These are phyloP conservation scores for Perizoma flavofasciatum DNA, from an alignment of 2,888 invertebrate species.

Conservation along the genomic window DNA sequence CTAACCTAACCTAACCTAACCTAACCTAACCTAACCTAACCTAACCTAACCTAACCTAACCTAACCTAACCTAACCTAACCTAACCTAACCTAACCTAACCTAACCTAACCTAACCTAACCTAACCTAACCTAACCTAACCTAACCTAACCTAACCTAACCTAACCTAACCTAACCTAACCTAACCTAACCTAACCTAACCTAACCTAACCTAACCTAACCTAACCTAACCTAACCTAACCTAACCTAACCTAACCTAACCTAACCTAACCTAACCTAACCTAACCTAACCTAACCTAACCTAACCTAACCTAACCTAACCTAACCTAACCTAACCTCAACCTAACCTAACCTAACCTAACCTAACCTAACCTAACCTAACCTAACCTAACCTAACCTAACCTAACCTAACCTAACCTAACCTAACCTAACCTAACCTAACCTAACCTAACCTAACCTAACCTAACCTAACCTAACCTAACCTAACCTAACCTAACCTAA, in stretches of 20 bases:
- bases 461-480: conserved; percentile 32
- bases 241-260: conserved; percentile 41
- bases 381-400: conserved; percentile 34
- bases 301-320: conserved; percentile 34
- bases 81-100: conserved; percentile 38
- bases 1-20: conserved; percentile 31
- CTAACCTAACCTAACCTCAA: conserved; percentile 33
- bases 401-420: conserved; percentile 33
- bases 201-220: conserved; percentile 38
- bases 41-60: conserved; percentile 33
- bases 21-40: conserved; percentile 31
- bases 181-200: conserved; percentile 39
- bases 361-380: conserved; percentile 33
- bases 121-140: too few relatives aligned
- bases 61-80: conserved; percentile 37
- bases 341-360: conserved; percentile 34
- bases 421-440: conserved; percentile 30
- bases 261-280: conserved; percentile 40
- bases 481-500: conserved; percentile 40
- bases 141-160: conserved; percentile 38
- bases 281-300: conserved; percentile 37
- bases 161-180: conserved; percentile 33
- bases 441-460: conserved; percentile 34
- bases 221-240: conserved; percentile 39
- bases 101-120: too few relatives aligned